Percentiles rank a stretch among this genome's conserved stretches.
phyloP scores from a whole-genome alignment of 2,888 invertebrate species.

The Anarsia innoxiella region DNA sequence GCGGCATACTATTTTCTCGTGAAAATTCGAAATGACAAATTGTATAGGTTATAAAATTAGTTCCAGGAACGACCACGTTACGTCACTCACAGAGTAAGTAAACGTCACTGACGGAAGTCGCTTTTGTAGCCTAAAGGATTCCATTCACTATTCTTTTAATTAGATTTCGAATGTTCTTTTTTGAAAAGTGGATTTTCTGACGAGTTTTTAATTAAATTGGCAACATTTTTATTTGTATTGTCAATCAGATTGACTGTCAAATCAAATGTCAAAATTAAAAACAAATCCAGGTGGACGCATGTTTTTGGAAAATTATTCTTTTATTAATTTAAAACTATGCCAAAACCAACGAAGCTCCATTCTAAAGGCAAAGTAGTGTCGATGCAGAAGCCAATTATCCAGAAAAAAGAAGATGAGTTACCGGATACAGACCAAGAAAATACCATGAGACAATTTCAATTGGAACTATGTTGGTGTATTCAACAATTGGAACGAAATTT shows the following conservation, averaged over 20 bases:
- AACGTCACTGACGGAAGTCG: conserved; percentile 28
- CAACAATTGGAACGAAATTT: conserved; percentile 80
- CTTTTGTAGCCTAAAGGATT: conserved; percentile 17
- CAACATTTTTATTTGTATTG: no score
- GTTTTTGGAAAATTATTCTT: conserved; percentile 1
- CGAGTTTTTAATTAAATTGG: no score
- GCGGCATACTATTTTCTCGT: conserved; percentile 64
- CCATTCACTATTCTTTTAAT: no score
- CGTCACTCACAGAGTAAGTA: no score
- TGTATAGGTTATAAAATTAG: conserved; percentile 41
- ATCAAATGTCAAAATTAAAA: conserved; percentile 35
- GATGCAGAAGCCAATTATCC: conserved; percentile 53
- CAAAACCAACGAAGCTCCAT: conserved; percentile 63
- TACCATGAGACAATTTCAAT: conserved; percentile 79
- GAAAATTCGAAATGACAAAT: conserved; percentile 25
- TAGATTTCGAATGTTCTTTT: no score
- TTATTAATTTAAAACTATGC: conserved; percentile 38
- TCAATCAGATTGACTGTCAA: no score
- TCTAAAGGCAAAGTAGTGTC: conserved; percentile 59
- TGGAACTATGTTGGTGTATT: conserved; percentile 88
- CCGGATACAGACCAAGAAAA: conserved; percentile 47
- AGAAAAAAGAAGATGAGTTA: neutral
- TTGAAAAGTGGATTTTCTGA: no score
- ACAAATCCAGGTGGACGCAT: conserved; percentile 19
- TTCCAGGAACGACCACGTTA: conserved; percentile 31